Evolutionary conservation across 2,888 invertebrate genomes (phyloP).

Genomic region (Megastigmus dorsalis): DNA sequence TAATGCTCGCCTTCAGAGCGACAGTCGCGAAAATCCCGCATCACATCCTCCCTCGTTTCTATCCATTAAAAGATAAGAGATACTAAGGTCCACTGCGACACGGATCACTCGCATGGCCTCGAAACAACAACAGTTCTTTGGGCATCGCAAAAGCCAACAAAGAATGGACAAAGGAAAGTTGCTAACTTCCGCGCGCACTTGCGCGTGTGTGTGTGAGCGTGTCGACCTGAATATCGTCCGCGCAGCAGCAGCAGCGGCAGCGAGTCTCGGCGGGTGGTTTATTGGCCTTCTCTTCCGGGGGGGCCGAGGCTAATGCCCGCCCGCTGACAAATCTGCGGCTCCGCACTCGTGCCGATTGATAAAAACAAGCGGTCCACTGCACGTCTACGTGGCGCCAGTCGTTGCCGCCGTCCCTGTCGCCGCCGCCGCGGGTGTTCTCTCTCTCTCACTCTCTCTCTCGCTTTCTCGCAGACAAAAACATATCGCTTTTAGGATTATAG

Average conservation of each 20-base stretch:
- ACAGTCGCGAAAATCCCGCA: neutral
- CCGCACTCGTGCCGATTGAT: neutral
- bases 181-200: too few relatives aligned
- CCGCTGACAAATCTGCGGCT: conserved; percentile 61
- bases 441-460: too few relatives aligned
- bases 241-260: neutral
- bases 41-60: neutral
- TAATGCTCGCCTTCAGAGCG: neutral
- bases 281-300: conserved; percentile 55
- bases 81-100: too few relatives aligned
- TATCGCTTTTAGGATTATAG: too few relatives aligned
- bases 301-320: conserved; percentile 57
- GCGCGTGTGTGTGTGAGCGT: too few relatives aligned
- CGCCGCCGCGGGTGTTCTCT: neutral
- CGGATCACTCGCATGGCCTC: too few relatives aligned
- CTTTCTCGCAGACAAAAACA: conserved; percentile 8
- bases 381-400: neutral
- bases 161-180: too few relatives aligned
- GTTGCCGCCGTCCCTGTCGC: too few relatives aligned
- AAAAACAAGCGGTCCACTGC: conserved; percentile 5
- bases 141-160: too few relatives aligned
- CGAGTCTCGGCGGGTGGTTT: conserved; percentile 52
- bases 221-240: conserved; percentile 8
- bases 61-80: too few relatives aligned
- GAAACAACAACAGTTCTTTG: neutral